A percentile compares a stretch with the other conserved stretches of the same genome.
Conservation (phyloP, 2,888 invertebrate genomes). For the Drosophila leonis region DNA sequence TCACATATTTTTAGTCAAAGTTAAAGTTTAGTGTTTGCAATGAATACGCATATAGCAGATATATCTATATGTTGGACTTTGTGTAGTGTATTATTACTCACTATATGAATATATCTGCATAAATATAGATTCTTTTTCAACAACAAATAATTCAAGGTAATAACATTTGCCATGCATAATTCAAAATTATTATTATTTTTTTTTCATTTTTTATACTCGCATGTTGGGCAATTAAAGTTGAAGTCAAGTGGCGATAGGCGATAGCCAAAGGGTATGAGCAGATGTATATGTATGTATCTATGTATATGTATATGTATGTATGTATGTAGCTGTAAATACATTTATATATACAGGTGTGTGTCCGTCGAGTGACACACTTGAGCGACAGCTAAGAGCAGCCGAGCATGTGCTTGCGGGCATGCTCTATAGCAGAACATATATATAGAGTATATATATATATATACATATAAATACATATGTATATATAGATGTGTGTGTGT, state of each 20-base stretch:
- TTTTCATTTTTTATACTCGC: conserved; percentile 3
- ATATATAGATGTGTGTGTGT: no score
- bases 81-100: not conserved
- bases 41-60: not conserved
- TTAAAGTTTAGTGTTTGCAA: conserved; percentile 9
- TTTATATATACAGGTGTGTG: conserved; percentile 19
- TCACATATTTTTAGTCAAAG: conserved; percentile 8
- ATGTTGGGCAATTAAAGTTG: conserved; percentile 41
- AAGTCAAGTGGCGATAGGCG: conserved; percentile 37
- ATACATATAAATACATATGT: not conserved
- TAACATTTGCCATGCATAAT: conserved; percentile 41
- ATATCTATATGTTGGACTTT: conserved; percentile 8
- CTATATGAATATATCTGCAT: conserved; percentile 4
- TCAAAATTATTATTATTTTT: conserved; percentile 36
- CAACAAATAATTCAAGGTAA: conserved; percentile 54
- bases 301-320: conserved; percentile 3
- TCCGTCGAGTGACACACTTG: conserved; percentile 48
- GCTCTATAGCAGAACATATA: conserved; percentile 5
- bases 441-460: not conserved
- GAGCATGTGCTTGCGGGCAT: conserved; percentile 19
- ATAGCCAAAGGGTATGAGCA: conserved; percentile 18
- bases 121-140: not conserved
- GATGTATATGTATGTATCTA: not conserved
- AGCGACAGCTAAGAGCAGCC: conserved; percentile 41
- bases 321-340: not conserved